phyloP scores from a whole-genome alignment of 1,140 invertebrate species.

The Drosophila arawakana region DNA sequence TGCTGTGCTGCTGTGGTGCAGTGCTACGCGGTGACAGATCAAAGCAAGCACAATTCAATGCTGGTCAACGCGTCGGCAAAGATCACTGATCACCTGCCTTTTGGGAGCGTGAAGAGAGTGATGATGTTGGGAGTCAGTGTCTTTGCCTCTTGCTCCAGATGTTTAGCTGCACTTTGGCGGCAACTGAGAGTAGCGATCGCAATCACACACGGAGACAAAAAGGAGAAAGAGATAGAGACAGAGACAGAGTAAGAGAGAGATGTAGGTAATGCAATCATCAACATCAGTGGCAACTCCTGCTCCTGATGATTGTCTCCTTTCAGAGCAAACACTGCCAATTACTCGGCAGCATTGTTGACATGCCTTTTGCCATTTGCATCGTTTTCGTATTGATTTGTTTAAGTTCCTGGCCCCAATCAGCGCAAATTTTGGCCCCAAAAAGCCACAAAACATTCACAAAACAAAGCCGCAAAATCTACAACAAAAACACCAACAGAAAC shows the following conservation, averaged over 20 bases:
- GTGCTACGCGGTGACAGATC: conserved; percentile 74
- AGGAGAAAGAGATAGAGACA: conserved; percentile 15
- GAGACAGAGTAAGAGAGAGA: background rate
- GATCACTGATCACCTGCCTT: conserved; percentile 70
- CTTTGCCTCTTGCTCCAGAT: conserved; percentile 67
- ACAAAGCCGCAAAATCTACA: background rate
- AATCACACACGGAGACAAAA: conserved; percentile 52
- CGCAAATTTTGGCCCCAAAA: conserved; percentile 46
- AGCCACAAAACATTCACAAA: conserved; percentile 30
- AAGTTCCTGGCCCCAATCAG: conserved; percentile 40
- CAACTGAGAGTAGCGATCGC: conserved; percentile 57
- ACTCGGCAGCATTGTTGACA: conserved; percentile 77
- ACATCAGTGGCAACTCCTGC: conserved; percentile 62
- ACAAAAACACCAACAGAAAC: conserved; percentile 2
- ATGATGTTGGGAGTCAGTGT: conserved; percentile 39
- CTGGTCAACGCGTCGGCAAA: conserved; percentile 65
- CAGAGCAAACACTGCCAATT: conserved; percentile 64
- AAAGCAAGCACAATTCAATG: conserved; percentile 60
- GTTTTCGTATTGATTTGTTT: conserved; percentile 83
- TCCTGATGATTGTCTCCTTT: conserved; percentile 38
- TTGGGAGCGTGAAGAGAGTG: conserved; percentile 17
- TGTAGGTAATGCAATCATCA: conserved; percentile 71
- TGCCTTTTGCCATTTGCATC: conserved; percentile 80
- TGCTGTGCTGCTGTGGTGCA: background rate
- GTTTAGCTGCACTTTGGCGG: conserved; percentile 76